Evolutionary conservation across 2,888 invertebrate genomes (phyloP), one percentile per base, ranked within the genome.

Genomic region (Rhagophthalmus giganteus): DNA sequence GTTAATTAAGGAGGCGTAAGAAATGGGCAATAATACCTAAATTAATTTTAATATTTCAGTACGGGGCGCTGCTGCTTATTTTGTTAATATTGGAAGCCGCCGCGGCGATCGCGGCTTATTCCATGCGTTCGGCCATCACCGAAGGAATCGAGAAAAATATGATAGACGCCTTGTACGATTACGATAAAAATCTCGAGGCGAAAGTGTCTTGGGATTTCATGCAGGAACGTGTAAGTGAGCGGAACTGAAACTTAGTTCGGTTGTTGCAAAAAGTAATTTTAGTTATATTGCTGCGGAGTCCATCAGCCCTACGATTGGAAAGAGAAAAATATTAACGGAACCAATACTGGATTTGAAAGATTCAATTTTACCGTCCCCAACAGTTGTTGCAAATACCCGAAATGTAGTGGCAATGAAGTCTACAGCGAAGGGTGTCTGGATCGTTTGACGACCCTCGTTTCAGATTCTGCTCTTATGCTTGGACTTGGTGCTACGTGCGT

Each of bases 401-500:
- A 41, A 6, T 50, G 51, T 26, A 25, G 9, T 15, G 31, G 15
- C 11, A 13, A 6, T 12, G 15, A 25, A 20, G 48, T 65, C 46
- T 72, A 70, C 54, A 44, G 44, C 13, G 55, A 75, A 52, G 88
- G 88, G 2, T 88, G 88, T 61, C 77, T 84, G 33, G 75, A 76
- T 5, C 76, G 81, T 37, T 78, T 88, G 59, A 75, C 79, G 37
- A 78, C 79, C 60, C 72, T 87, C 53, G 76, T 87, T n/a, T 79
- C 82, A 59, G 85, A 86, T 68, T 87, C 88, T 67, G 83, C 87
- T 15, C 80, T 87, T 44, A 75, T 88, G 39, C 74, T 88, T 53
- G 87, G 85, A 2, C 86, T 87, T 37, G 89, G 88, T 2, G 88
- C 88, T 2, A 78, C 87, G 63, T 87, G 88, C n/a, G 86, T 90